phyloP scores from a whole-genome alignment of 2,888 invertebrate species.

The Aphidoletes aphidimyza region DNA sequence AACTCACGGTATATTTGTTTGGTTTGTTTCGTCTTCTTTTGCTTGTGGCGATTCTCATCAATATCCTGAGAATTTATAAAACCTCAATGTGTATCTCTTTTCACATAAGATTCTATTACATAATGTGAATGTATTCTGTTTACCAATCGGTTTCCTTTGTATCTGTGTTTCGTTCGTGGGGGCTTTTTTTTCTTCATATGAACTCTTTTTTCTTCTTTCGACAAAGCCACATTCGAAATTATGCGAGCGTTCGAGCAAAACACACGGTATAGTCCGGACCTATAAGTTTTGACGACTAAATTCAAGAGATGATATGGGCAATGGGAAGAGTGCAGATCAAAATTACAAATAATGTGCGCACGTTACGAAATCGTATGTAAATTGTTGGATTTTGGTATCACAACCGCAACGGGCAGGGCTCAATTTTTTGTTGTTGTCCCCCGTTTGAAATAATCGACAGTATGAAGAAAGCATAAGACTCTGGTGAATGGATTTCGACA shows the following conservation, averaged over 20 bases:
- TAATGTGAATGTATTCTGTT: not conserved
- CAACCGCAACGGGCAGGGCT: not conserved
- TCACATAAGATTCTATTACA: slow-evolving; percentile 22
- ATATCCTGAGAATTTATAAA: not conserved
- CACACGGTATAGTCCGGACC: not conserved
- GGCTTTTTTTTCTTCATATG: too few relatives aligned
- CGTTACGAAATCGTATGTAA: slow-evolving; percentile 17
- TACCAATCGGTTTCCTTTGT: slow-evolving; percentile 16
- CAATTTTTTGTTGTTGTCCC: not conserved
- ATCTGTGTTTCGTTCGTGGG: not conserved
- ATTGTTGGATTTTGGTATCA: not conserved
- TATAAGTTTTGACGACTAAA: slow-evolving; percentile 7
- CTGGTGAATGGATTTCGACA: too few relatives aligned
- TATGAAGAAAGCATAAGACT: too few relatives aligned
- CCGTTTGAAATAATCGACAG: not conserved
- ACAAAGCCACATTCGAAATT: not conserved
- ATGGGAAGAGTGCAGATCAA: not conserved
- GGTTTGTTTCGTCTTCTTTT: slow-evolving; percentile 1
- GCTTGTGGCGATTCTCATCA: slow-evolving; percentile 29
- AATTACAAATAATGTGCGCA: slow-evolving; percentile 38
- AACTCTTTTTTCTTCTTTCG: not conserved
- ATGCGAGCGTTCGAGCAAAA: not conserved
- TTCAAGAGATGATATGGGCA: not conserved
- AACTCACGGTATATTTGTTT: slow-evolving; percentile 7
- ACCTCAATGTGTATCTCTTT: not conserved